phyloP scores from a whole-genome alignment of 2,888 invertebrate genomes.

The Xestia sexstrigata region DNA sequence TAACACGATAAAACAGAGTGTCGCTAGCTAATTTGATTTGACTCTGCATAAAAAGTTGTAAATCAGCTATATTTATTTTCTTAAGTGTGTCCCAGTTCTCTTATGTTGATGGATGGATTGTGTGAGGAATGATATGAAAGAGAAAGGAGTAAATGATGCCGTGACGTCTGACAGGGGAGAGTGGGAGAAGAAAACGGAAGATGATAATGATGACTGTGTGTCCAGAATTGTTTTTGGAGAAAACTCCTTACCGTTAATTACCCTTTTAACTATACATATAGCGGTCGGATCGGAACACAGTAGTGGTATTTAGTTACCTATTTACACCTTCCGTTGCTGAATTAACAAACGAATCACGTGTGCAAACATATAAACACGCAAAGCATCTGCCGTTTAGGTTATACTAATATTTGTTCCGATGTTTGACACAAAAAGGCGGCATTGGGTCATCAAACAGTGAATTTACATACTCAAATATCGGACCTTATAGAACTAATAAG shows the following conservation, averaged over 20 bases:
- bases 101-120: too few relatives aligned
- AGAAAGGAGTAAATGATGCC: too few relatives aligned
- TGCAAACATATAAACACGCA: conserved; percentile 21
- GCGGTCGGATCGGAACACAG: background rate
- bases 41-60: background rate
- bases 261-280: background rate
- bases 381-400: conserved; percentile 24
- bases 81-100: too few relatives aligned
- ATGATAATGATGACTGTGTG: too few relatives aligned
- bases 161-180: too few relatives aligned
- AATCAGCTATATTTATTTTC: too few relatives aligned
- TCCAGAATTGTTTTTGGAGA: background rate
- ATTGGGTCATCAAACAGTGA: conserved; percentile 20
- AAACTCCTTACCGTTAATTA: background rate
- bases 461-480: conserved; percentile 24
- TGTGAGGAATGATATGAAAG: too few relatives aligned
- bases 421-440: conserved; percentile 13
- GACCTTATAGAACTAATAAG: background rate
- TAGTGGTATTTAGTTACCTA: background rate
- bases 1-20: background rate
- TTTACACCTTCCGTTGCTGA: conserved; percentile 18
- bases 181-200: too few relatives aligned
- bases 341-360: conserved; percentile 31
- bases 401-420: conserved; percentile 40
- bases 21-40: background rate